A percentile compares a stretch with the other conserved stretches of the same genome.
Evolutionary conservation across 2,797 vertebrate species (phyloP).

Genomic region (Acrocephalus scirpaceus): DNA sequence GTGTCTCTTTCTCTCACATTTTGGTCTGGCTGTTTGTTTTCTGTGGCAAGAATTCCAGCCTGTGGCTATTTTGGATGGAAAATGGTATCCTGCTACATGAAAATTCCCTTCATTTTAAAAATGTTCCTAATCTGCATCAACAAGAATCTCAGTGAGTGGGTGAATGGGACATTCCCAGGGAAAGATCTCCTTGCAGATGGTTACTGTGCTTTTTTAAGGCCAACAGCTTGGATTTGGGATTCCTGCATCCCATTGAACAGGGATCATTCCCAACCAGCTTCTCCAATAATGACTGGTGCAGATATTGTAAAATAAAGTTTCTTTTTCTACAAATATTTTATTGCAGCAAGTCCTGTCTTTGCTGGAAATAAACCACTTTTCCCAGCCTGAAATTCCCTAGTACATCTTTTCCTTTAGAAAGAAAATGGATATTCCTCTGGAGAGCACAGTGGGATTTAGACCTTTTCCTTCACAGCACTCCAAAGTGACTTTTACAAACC

Average conservation of each 20-base stretch:
- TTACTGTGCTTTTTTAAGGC: neutral
- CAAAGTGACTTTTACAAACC: slow-evolving; percentile 17
- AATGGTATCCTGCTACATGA: neutral
- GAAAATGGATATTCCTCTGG: neutral
- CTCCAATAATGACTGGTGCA: neutral
- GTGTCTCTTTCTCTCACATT: neutral
- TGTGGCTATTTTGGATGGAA: neutral
- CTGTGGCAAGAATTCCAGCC: neutral
- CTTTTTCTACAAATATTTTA: neutral
- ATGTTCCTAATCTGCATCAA: neutral
- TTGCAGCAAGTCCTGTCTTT: neutral
- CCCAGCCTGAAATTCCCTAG: neutral
- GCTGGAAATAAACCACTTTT: neutral
- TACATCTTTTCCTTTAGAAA: neutral
- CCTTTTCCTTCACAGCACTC: neutral
- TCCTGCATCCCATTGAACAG: rapidly evolving
- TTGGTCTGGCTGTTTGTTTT: neutral
- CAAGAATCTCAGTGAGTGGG: neutral
- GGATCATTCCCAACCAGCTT: neutral
- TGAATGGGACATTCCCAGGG: neutral
- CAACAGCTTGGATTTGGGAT: neutral
- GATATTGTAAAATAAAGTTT: neutral
- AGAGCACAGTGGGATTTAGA: neutral
- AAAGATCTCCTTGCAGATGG: neutral
- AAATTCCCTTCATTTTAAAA: neutral